Conservation (phyloP, 2,797 vertebrate genomes). For the Simalia tracyae region DNA sequence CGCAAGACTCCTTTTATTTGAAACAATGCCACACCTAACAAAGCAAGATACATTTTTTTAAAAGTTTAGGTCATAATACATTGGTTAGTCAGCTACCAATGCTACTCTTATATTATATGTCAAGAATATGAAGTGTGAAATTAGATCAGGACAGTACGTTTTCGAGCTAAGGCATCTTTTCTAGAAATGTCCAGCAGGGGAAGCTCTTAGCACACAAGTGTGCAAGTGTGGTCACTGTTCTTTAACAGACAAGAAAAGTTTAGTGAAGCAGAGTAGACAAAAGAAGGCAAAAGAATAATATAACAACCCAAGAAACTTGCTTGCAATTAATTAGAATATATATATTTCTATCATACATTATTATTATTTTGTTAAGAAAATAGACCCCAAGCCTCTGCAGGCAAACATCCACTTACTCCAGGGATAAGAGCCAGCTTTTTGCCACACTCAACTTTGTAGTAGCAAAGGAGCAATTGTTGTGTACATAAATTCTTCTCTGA, state of each 20-base stretch:
- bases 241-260: conserved; percentile 50
- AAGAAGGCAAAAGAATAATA: conserved; percentile 18
- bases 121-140: conserved; percentile 60
- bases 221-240: conserved; percentile 54
- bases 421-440: conserved; percentile 19
- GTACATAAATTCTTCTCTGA: conserved; percentile 64
- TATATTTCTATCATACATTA: neutral
- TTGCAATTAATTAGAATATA: neutral
- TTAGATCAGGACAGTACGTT: conserved; percentile 55
- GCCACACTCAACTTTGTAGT: neutral
- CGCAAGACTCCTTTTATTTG: neutral
- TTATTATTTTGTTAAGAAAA: conserved; percentile 36
- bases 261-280: conserved; percentile 35
- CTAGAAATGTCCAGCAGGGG: conserved; percentile 78
- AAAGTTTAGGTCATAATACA: neutral
- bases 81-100: neutral
- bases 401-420: conserved; percentile 35
- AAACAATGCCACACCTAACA: neutral
- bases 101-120: conserved; percentile 27
- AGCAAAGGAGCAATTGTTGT: conserved; percentile 29
- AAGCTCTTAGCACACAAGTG: conserved; percentile 76
- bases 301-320: neutral
- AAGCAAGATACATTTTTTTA: neutral
- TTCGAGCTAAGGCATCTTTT: conserved; percentile 67
- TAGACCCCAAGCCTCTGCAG: conserved; percentile 41